Evolutionary conservation across 2,797 vertebrate genomes (phyloP).

Genomic region (Rhadinocentrus ornatus): DNA sequence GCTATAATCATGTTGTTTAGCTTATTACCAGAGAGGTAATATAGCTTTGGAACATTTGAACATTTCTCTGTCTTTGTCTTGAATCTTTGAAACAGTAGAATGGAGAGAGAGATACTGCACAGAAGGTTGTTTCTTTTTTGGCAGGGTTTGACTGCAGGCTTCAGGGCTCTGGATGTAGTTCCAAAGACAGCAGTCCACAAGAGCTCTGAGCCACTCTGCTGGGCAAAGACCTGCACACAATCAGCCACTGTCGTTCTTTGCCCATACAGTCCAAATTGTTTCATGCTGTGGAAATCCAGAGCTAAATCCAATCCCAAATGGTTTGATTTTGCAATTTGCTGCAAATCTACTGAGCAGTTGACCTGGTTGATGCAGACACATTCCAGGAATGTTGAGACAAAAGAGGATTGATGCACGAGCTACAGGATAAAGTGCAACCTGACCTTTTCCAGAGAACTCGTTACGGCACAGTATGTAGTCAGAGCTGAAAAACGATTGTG

Average conservation of each 20-base stretch:
- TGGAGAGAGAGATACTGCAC: slow-evolving; percentile 37
- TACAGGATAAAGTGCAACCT: slow-evolving; percentile 10
- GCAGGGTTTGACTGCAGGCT: slow-evolving; percentile 58
- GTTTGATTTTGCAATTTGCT: slow-evolving; percentile 60
- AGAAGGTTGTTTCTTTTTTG: slow-evolving; percentile 65
- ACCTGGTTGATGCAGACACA: slow-evolving; percentile 25
- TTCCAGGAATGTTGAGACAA: slow-evolving; percentile 35
- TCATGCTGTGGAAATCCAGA: slow-evolving; percentile 25
- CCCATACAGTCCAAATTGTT: slow-evolving; percentile 34
- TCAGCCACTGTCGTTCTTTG: slow-evolving; percentile 30
- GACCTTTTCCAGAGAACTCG: slow-evolving; percentile 1
- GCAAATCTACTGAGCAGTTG: slow-evolving; percentile 48
- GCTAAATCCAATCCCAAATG: slow-evolving; percentile 45
- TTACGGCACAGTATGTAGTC: not conserved
- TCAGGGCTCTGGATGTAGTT: slow-evolving; percentile 53
- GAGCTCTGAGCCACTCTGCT: slow-evolving; percentile 43
- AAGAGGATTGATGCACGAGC: slow-evolving; percentile 7
- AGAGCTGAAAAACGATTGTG: slow-evolving; percentile 1
- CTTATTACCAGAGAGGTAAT: not conserved
- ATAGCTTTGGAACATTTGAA: slow-evolving; percentile 16
- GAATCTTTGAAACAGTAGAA: slow-evolving; percentile 1
- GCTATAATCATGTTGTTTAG: not conserved
- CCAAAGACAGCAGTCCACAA: slow-evolving; percentile 58
- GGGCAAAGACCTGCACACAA: slow-evolving; percentile 39
- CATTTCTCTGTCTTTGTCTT: slow-evolving; percentile 34